Conservation (phyloP, 2,888 invertebrate genomes). For the Chrysolina haemoptera region DNA sequence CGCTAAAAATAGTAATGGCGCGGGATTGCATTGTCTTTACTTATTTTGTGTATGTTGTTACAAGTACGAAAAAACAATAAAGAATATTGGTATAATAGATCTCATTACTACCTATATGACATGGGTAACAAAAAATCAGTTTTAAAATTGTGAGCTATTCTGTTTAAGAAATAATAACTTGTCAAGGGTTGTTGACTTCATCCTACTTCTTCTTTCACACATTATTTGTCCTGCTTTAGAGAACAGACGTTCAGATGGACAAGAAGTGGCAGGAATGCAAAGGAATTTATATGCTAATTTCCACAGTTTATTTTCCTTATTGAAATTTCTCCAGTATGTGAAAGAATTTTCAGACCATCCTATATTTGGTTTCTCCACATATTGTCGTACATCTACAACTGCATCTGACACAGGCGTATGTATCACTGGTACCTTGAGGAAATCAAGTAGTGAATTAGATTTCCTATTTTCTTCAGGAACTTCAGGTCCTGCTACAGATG, state of each 20-base stretch:
- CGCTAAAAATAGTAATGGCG: too few relatives aligned
- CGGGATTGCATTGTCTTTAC: too few relatives aligned
- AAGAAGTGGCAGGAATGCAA: conserved; percentile 30
- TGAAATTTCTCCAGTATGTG: conserved; percentile 27
- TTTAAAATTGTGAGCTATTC: conserved; percentile 28
- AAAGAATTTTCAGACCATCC: conserved; percentile 8
- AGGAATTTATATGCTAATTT: conserved; percentile 28
- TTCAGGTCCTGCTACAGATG: neutral
- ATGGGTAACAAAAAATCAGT: neutral
- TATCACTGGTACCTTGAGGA: conserved; percentile 16
- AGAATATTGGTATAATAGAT: too few relatives aligned
- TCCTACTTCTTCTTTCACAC: conserved; percentile 12
- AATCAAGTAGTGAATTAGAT: conserved; percentile 12
- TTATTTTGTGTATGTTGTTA: too few relatives aligned
- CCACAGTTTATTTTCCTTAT: conserved; percentile 21
- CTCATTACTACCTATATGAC: too few relatives aligned
- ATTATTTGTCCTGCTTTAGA: conserved; percentile 31
- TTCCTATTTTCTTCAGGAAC: conserved; percentile 9
- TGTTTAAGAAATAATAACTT: conserved; percentile 31
- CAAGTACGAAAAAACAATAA: too few relatives aligned
- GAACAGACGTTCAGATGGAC: conserved; percentile 32
- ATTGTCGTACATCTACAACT: conserved; percentile 29
- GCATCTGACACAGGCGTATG: conserved; percentile 28
- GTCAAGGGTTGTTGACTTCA: conserved; percentile 23
- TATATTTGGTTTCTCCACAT: conserved; percentile 27